These are phyloP conservation scores for Murina feae DNA, from an alignment of 2,113 vertebrate genomes.

Conservation along the genomic window DNA sequence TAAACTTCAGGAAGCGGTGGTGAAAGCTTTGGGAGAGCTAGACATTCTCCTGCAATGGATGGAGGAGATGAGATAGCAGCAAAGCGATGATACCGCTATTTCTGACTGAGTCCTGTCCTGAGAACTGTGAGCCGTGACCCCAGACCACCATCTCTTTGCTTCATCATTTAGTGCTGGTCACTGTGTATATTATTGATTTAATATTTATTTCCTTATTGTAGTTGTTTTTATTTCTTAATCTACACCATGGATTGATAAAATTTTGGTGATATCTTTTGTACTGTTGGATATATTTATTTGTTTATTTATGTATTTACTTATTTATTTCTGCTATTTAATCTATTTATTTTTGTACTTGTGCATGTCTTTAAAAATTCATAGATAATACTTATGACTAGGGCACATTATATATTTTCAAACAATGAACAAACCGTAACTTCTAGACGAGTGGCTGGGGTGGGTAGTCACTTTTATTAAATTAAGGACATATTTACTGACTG, in stretches of 20 bases:
- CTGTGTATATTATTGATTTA: conserved; percentile 21
- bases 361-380: neutral
- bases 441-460: neutral
- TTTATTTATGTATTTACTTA: conserved; percentile 31
- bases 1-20: conserved; percentile 68
- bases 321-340: conserved; percentile 58
- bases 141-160: neutral
- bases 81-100: neutral
- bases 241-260: neutral
- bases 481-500: neutral
- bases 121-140: neutral
- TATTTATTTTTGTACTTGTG: conserved; percentile 65
- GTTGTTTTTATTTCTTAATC: neutral
- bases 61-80: conserved; percentile 63
- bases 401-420: neutral
- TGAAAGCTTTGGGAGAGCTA: conserved; percentile 88
- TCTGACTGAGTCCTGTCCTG: neutral
- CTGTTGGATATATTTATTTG: conserved; percentile 53
- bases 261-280: conserved; percentile 33
- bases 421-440: neutral
- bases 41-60: conserved; percentile 87
- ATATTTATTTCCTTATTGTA: neutral
- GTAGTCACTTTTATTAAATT: neutral
- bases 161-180: neutral
- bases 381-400: conserved; percentile 35